Conservation (phyloP, 2,797 vertebrate genomes). For the Gadopsis bispinosus region DNA sequence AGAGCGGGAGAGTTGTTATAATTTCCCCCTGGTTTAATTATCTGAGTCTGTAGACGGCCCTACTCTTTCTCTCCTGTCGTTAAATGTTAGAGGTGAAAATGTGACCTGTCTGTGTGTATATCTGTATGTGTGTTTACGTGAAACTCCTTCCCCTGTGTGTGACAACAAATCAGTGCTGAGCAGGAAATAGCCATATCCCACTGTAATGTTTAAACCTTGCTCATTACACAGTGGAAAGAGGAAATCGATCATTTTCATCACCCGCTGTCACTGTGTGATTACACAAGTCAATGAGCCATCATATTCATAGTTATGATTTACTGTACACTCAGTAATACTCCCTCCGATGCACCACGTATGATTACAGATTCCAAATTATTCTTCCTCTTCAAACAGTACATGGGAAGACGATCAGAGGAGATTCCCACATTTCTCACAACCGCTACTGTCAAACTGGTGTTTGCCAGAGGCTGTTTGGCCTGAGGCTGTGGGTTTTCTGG, state of each 20-base stretch:
- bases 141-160: constrained; percentile 14
- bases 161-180: constrained; percentile 42
- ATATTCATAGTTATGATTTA: constrained; percentile 53
- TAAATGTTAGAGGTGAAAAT: constrained; percentile 71
- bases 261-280: constrained; percentile 49
- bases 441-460: constrained; percentile 6
- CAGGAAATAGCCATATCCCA: constrained; percentile 40
- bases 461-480: constrained; percentile 70
- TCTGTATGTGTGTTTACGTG: constrained; percentile 9
- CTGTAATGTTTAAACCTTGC: constrained; percentile 52
- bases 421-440: constrained; percentile 62
- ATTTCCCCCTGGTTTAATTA: constrained; percentile 86
- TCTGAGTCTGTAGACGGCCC: constrained; percentile 60
- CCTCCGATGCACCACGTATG: background rate
- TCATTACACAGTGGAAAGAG: constrained; percentile 52
- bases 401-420: constrained; percentile 62
- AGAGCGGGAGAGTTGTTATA: constrained; percentile 44
- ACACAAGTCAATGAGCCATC: constrained; percentile 44
- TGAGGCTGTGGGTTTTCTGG: constrained; percentile 54
- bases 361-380: constrained; percentile 22
- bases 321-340: background rate
- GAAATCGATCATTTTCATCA: constrained; percentile 65
- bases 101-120: constrained; percentile 13
- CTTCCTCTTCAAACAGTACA: constrained; percentile 22
- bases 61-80: constrained; percentile 49